Conservation (phyloP, 2,797 vertebrate genomes). For the Myoxocephalus aenaeus region DNA sequence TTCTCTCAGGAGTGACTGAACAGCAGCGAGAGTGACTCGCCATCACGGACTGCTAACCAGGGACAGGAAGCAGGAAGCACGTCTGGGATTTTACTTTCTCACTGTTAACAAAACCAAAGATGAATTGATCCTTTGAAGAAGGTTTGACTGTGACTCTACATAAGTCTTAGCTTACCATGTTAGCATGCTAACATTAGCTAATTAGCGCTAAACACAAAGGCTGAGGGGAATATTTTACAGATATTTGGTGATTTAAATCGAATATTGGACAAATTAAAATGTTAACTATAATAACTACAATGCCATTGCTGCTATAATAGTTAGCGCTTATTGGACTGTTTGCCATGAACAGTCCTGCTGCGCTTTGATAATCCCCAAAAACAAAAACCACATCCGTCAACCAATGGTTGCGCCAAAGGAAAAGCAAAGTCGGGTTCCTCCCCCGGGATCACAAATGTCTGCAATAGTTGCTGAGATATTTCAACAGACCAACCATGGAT, state of each 20-base stretch:
- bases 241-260: not conserved
- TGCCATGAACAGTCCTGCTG: too few relatives aligned
- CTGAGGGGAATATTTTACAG: not conserved
- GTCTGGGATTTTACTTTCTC: not conserved
- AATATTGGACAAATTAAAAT: not conserved
- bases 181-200: not conserved
- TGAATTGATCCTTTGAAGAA: not conserved
- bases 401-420: too few relatives aligned
- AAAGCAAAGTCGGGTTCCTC: not conserved
- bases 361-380: too few relatives aligned
- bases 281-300: not conserved
- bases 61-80: not conserved
- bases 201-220: not conserved
- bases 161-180: not conserved
- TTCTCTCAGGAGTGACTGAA: slow-evolving; percentile 8
- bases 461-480: not conserved
- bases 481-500: not conserved
- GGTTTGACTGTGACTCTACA: not conserved
- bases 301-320: not conserved
- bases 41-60: not conserved
- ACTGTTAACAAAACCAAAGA: not conserved
- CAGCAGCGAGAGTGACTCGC: slow-evolving; percentile 12
- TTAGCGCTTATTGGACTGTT: too few relatives aligned
- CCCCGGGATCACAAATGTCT: not conserved
- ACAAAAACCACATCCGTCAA: too few relatives aligned